These are phyloP conservation scores for Aptenodytes forsteri DNA, from an alignment of 2,113 vertebrate genomes.

Conservation along the genomic window DNA sequence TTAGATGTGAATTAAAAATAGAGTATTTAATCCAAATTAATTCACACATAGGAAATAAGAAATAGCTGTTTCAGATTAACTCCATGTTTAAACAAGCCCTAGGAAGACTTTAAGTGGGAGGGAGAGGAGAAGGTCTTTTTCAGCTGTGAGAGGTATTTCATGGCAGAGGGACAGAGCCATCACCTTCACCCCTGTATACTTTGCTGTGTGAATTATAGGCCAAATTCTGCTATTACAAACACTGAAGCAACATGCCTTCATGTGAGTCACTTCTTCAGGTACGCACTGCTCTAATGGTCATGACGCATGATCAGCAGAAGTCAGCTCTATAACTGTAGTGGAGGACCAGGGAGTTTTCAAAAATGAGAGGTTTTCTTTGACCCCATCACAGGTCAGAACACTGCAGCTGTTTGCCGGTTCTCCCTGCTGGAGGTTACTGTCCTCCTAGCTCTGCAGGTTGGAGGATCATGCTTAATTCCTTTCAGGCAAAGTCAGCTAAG, in stretches of 20 bases:
- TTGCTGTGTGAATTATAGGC: background rate
- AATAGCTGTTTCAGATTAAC: background rate
- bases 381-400: background rate
- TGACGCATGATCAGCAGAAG: background rate
- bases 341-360: background rate
- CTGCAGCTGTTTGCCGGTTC: background rate
- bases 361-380: background rate
- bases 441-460: background rate
- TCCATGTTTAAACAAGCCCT: background rate
- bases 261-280: background rate
- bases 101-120: background rate
- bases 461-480: background rate
- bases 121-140: background rate
- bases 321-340: background rate
- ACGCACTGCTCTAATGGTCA: background rate
- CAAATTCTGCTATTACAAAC: background rate
- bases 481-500: background rate
- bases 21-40: background rate
- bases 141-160: background rate
- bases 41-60: background rate
- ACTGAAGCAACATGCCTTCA: background rate
- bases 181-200: background rate
- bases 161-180: background rate
- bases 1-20: background rate
- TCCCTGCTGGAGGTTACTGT: background rate